Base-by-base conservation (phyloP, 1,140 invertebrate genomes). In the Leguminivora glycinivorella region DNA sequence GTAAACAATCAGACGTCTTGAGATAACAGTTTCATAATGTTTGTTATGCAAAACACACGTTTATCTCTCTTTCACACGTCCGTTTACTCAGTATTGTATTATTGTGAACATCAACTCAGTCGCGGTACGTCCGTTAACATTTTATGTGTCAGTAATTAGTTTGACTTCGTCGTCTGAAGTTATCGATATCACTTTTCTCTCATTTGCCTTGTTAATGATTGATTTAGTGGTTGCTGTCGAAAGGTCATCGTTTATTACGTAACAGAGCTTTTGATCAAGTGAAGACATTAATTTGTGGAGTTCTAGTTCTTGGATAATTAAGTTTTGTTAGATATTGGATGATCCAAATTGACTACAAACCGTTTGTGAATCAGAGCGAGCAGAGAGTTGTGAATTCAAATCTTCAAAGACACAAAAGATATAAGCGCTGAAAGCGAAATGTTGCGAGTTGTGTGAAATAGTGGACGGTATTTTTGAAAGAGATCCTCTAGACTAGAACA, bases 181-280 rank as follows among this genome's bases (percentile, higher is more conserved):
- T 63, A 63, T 63, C 58, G 0, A 9, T 63, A 63, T 63, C 58
- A 63, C 58, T 63, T 31, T 63, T 10, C 25, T 29, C 26, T 17
- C 58, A 63, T 63, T 63, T 63, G 26, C 58, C 58, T 34, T 19
- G n/a, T 63, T 63, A 63, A 31, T 63, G 58, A 34, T 63, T 63
- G 10, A 63, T 31, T 29, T 1, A 52, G 19, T 22, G n/a, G 19
- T 52, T 52, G 47, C 19, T 19, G 47, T 10, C 7, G 22, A 22
- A 52, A 22, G 47, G 19, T 52, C 9, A 52, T 22, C 47, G 22
- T 52, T 22, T 52, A 4, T 52, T 52, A 52, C 47, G 47, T 22
- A 52, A 52, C 22, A 52, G 47, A 52, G 47, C 47, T 17, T 52
- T 52, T 22, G 9, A 52, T n/a, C n/a, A n/a, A n/a, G n/a, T n/a